Percentiles rank a stretch among this genome's conserved stretches.
Conservation (phyloP, 2,888 invertebrate genomes). For the Coleophora flavipennella region DNA sequence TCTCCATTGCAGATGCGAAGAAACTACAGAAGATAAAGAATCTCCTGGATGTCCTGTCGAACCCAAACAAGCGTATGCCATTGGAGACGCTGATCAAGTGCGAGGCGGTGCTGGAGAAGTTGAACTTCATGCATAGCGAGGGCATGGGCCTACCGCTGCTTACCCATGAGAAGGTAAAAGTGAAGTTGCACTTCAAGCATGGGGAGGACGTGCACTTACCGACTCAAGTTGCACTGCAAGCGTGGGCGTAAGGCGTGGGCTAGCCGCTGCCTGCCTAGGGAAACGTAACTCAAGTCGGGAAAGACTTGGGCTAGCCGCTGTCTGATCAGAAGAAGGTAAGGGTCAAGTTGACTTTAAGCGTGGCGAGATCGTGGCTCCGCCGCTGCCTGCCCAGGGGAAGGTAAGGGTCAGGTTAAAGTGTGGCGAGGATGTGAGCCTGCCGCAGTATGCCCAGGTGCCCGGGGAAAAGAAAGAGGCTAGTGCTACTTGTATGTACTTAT, state of each 20-base stretch:
- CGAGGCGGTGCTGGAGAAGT: constrained; percentile 91
- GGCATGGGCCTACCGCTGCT: constrained; percentile 63
- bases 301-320: no score
- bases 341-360: no score
- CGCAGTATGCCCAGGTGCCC: no score
- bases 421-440: no score
- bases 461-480: no score
- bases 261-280: constrained; percentile 43
- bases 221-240: constrained; percentile 85
- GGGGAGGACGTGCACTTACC: no score
- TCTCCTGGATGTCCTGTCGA: constrained; percentile 90
- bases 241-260: constrained; percentile 74
- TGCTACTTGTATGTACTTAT: no score
- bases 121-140: constrained; percentile 81
- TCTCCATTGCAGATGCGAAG: constrained; percentile 81
- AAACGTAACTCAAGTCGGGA: no score
- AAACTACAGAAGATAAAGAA: constrained; percentile 96
- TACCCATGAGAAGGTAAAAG: constrained; percentile 49
- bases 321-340: no score
- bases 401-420: no score
- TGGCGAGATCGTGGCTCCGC: no score
- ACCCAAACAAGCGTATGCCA: constrained; percentile 90
- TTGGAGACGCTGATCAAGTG: constrained; percentile 93
- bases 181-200: not conserved
- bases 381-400: no score